Evolutionary conservation across 2,888 invertebrate genomes (phyloP).

Genomic region (Buathra laborator): DNA sequence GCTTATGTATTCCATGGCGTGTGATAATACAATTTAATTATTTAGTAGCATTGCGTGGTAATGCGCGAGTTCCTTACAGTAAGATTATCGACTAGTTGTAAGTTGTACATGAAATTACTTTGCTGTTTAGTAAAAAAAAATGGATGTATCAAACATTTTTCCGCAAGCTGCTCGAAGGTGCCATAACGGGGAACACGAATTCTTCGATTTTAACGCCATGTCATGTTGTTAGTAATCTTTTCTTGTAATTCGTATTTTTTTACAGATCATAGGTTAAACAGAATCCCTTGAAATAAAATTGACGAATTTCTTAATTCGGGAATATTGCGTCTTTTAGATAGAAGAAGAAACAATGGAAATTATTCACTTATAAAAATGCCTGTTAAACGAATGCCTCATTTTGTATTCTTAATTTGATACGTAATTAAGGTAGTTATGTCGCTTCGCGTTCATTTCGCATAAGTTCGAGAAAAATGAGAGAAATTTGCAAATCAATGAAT

Average conservation of each 20-base stretch:
- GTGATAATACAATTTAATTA: too few relatives aligned
- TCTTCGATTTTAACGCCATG: not conserved
- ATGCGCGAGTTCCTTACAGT: too few relatives aligned
- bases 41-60: too few relatives aligned
- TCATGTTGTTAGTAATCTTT: not conserved
- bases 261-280: conserved; percentile 41
- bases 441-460: too few relatives aligned
- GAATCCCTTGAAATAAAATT: conserved; percentile 9
- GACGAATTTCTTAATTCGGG: not conserved
- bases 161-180: not conserved
- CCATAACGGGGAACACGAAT: not conserved
- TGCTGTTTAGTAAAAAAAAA: not conserved
- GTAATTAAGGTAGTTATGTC: not conserved
- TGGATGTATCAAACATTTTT: not conserved
- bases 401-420: not conserved
- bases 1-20: too few relatives aligned
- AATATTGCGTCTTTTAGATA: not conserved
- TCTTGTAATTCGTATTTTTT: conserved; percentile 25
- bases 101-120: too few relatives aligned
- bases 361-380: not conserved
- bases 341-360: not conserved
- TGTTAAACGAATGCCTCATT: not conserved
- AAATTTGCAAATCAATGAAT: too few relatives aligned
- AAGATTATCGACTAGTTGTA: too few relatives aligned
- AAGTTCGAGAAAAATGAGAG: too few relatives aligned